These are phyloP conservation scores for Edolisoma coerulescens DNA, from an alignment of 2,113 vertebrate genomes.

Conservation along the genomic window DNA sequence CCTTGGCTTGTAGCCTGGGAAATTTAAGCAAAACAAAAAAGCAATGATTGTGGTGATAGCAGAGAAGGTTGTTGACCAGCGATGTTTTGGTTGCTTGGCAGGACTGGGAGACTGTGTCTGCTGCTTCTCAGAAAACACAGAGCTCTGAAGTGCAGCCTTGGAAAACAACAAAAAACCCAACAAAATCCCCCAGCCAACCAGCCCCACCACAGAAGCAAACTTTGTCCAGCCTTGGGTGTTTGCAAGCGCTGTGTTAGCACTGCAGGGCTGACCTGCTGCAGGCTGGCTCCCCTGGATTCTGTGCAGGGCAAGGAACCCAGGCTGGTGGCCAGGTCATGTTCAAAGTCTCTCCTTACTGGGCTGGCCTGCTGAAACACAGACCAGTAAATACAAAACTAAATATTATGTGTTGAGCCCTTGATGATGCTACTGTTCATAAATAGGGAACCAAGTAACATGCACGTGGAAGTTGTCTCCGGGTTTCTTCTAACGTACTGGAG, in stretches of 20 bases:
- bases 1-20: background rate
- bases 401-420: background rate
- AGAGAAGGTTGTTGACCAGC: background rate
- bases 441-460: background rate
- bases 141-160: background rate
- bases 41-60: background rate
- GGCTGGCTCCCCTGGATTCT: background rate
- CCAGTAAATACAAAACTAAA: background rate
- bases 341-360: background rate
- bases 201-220: background rate
- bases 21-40: background rate
- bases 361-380: background rate
- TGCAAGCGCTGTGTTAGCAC: fast-evolving
- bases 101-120: background rate
- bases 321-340: background rate
- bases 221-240: background rate
- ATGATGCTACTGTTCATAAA: conserved; percentile 17
- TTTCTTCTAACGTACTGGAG: conserved; percentile 23
- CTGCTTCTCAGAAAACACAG: background rate
- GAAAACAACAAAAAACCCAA: background rate
- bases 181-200: background rate
- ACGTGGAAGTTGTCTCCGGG: conserved; percentile 25
- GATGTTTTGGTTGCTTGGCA: background rate
- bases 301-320: background rate
- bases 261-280: background rate